phyloP scores from a whole-genome alignment of 2,797 vertebrate genomes.

The Trematomus bernacchii region DNA sequence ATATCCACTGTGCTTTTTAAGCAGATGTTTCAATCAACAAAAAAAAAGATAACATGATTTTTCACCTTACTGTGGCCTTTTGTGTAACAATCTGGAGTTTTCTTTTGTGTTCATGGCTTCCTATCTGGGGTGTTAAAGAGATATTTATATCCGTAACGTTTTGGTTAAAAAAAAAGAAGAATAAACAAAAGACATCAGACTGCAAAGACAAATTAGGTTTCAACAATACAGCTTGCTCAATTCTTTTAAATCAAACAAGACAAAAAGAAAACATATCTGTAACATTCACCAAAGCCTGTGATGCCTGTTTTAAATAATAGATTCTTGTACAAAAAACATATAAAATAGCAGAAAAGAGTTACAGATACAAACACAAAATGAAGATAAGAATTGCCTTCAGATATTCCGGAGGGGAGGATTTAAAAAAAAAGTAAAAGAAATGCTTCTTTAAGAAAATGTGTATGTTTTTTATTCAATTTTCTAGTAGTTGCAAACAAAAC shows the following conservation, averaged over 20 bases:
- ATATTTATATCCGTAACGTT: conserved; percentile 80
- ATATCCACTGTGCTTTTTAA: conserved; percentile 75
- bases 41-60: conserved; percentile 81
- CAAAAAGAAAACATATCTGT: conserved; percentile 78
- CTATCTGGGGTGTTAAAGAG: conserved; percentile 78
- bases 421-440: conserved; percentile 84
- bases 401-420: conserved; percentile 86
- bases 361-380: conserved; percentile 78
- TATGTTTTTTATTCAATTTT: conserved; percentile 99
- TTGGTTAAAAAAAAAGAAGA: conserved; percentile 61
- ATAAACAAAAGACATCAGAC: conserved; percentile 40
- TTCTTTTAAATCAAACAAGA: conserved; percentile 60
- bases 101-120: conserved; percentile 83
- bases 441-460: conserved; percentile 95
- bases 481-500: conserved; percentile 95
- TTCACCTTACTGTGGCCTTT: conserved; percentile 97
- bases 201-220: conserved; percentile 58
- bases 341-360: conserved; percentile 76
- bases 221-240: conserved; percentile 39
- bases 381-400: conserved; percentile 82
- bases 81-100: conserved; percentile 89
- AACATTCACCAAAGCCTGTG: conserved; percentile 94
- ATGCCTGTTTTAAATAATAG: conserved; percentile 90
- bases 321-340: conserved; percentile 86
- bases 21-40: conserved; percentile 78